Base-by-base conservation (phyloP, 2,888 invertebrate genomes). In the Andrena bucephala region DNA sequence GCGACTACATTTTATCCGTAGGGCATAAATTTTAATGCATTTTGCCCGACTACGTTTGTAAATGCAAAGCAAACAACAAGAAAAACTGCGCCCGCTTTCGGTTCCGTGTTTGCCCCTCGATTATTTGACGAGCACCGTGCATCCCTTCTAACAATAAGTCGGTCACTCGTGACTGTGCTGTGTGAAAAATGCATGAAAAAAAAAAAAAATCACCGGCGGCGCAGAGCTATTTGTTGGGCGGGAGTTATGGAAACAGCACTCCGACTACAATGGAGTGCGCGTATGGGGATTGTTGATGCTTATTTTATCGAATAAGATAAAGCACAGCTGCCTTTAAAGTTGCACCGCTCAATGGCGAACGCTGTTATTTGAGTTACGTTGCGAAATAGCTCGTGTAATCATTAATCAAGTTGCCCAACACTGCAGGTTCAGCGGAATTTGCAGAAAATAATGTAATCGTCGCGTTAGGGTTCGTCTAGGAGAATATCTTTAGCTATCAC, bases 1-100 rank as follows among this genome's bases (percentile, higher is more conserved):
- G 60, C 69, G 68, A 71, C 72, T 84, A 66, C 83, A 73, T 83
- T 78, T 83, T 73, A 83, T 59, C 54, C 62, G 66, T 13, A n/a
- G 66, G 75, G 69, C 54, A 79, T 84, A 75, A 75, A 83, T 84
- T 84, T 84, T 84, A 65, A 79, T 78, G 72, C 69, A 69, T 67
- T 73, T 72, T 66, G 72, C 78, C 52, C 65, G 52, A 29, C 75
- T 65, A 65, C 70, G 70, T 63, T 57, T 59, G 81, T 29, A 62
- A 77, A 73, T 50, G 70, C 76, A 66, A 77, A 52, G 68, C 75
- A 66, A 76, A 72, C 72, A 68, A 67, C 54, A 60, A 66, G 77
- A 81, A 76, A 75, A 80, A 80, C 70, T 8, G 36, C 27, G 52
- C 7, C 24, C 33, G 5, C 8, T 24, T 50, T 67, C 7, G 50